Base-by-base conservation (phyloP, 2,888 invertebrate species). In the Ypsolopha sequella region DNA sequence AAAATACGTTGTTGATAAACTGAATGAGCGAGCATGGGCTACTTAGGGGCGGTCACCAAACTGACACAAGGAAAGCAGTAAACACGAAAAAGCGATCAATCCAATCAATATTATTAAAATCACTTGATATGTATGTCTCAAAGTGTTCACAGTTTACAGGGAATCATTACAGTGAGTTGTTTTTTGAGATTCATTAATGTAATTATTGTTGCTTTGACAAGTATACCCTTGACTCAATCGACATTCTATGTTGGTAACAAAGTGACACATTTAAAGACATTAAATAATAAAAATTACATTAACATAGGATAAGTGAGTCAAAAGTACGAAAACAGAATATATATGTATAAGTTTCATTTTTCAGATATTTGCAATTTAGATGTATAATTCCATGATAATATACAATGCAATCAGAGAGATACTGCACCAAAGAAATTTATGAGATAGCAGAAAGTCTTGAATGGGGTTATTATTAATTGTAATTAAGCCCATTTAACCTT, bases 21-120 rank as follows among this genome's bases (percentile, higher is more conserved):
- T 49, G 50, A 76, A 82, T 81, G 86, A 84, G 78, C 84, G 86
- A 86, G 85, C 87, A 85, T 84, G 84, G 86, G 76, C 87, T 87
- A 87, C 85, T 68, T 68, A 77, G 82, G 86, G 81, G 77, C 77
- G 82, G 84, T 86, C 86, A 86, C 78, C 85, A 87, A 87, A 84
- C 86, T 82, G 86, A 88, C 88, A 88, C 88, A 88, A 88, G 88
- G 82, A 88, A 88, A 88, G 88, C 88, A 80, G 80, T 87, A 87
- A 81, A 88, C 87, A 88, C 86, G 88, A 87, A 81, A 81, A 85
- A 88, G 88, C 88, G 87, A 77, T 88, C 87, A 87, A 87, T 87
- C 87, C 86, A 86, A 86, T 87, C 86, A 85, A 82, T 82, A 76
- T 77, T 76, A 68, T 48, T 74, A 72, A 79, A 77, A 68, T 69